Evolutionary conservation across 1,140 invertebrate species (phyloP).

Genomic region (Philopotamus ludificatus): DNA sequence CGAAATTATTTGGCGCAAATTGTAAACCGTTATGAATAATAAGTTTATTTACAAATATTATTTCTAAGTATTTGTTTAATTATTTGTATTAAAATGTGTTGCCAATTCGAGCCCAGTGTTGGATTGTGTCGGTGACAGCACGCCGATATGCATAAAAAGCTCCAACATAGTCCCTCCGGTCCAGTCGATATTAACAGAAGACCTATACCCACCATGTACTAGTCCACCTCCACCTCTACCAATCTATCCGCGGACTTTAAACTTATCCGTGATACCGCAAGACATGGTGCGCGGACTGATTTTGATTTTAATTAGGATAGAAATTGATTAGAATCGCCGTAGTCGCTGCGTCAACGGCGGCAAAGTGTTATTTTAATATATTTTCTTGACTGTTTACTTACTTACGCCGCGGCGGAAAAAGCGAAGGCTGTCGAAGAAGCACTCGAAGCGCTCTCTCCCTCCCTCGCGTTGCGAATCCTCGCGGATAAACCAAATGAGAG

Average conservation of each 20-base stretch:
- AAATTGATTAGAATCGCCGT: too few species aligned
- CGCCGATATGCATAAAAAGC: conserved; percentile 31
- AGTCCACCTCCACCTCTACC: conserved; percentile 4
- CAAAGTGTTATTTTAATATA: background rate
- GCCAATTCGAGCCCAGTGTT: conserved; percentile 7
- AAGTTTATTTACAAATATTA: too few species aligned
- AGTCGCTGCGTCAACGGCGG: too few species aligned
- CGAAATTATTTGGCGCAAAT: too few species aligned
- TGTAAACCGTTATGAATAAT: too few species aligned
- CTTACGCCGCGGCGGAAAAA: conserved; percentile 1
- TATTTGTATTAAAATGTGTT: background rate
- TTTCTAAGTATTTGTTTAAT: too few species aligned
- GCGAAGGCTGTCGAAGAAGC: conserved; percentile 16
- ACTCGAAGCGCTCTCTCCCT: conserved; percentile 10
- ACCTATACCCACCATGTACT: background rate
- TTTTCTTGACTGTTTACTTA: background rate
- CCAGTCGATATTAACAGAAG: conserved; percentile 15
- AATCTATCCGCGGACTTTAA: background rate
- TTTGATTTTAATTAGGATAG: too few species aligned
- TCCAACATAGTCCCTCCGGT: conserved; percentile 9
- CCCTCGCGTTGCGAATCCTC: too few species aligned
- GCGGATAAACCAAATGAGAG: conserved; percentile 19
- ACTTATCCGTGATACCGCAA: too few species aligned
- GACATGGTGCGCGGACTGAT: too few species aligned
- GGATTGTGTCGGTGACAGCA: conserved; percentile 21